These are phyloP conservation scores for Catalaphyllia jardinei DNA, from an alignment of 64 coral and sea anemone species.

Conservation along the genomic window DNA sequence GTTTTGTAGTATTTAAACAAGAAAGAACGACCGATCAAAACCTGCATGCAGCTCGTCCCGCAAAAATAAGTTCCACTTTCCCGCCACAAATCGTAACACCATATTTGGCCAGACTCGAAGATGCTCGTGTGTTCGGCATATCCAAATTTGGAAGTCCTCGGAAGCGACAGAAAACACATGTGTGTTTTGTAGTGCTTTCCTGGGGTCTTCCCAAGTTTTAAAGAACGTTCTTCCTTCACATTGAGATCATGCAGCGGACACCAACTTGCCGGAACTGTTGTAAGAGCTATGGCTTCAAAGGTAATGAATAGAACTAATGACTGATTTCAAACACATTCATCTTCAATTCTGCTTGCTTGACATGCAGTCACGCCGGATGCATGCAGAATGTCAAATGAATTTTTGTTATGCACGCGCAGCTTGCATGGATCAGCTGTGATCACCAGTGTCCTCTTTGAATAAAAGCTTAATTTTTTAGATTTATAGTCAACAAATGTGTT, in stretches of 20 bases:
- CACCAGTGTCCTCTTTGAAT: too few relatives aligned
- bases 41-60: background rate
- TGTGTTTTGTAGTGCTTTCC: background rate
- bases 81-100: slow-evolving; percentile 34
- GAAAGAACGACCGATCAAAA: background rate
- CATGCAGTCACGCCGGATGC: background rate
- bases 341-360: background rate
- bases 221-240: background rate
- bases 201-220: too few relatives aligned
- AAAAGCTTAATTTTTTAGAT: background rate
- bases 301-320: slow-evolving; percentile 30
- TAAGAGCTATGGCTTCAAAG: slow-evolving; percentile 75
- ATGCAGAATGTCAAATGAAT: background rate
- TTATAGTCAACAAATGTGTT: background rate
- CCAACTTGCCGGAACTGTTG: slow-evolving; percentile 87
- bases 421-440: background rate
- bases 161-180: slow-evolving; percentile 1
- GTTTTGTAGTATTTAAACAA: background rate
- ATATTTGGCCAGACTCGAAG: background rate
- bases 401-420: background rate
- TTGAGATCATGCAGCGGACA: slow-evolving; percentile 73
- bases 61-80: slow-evolving; percentile 37
- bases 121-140: background rate
- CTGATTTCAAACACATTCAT: background rate
- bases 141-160: slow-evolving; percentile 44